phyloP scores from a whole-genome alignment of 2,888 invertebrate genomes.

The Acleris laterana region DNA sequence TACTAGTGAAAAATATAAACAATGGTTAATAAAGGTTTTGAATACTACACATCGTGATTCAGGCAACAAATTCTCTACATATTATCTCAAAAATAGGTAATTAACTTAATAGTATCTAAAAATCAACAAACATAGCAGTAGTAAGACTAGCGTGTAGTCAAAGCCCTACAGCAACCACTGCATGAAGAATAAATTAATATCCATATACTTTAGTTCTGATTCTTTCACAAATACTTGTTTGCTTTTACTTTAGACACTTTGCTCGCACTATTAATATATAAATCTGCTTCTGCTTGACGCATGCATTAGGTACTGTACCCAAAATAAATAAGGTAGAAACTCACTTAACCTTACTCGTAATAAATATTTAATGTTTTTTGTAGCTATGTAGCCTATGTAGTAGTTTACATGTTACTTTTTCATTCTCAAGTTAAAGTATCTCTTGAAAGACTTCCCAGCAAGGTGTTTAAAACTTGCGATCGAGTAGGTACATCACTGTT shows the following conservation, averaged over 20 bases:
- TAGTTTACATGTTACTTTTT: not conserved
- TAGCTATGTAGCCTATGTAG: not conserved
- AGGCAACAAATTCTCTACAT: slow-evolving; percentile 16
- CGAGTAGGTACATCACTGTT: not conserved
- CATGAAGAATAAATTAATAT: not conserved
- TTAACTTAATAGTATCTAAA: slow-evolving; percentile 9
- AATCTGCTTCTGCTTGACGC: slow-evolving; percentile 61
- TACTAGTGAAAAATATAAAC: slow-evolving; percentile 47
- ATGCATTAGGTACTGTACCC: slow-evolving; percentile 46
- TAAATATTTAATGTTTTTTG: not conserved
- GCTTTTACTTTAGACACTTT: slow-evolving; percentile 13
- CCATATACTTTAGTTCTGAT: not conserved
- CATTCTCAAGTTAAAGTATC: slow-evolving; percentile 11
- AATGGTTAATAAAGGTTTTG: slow-evolving; percentile 6
- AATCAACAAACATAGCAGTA: not conserved
- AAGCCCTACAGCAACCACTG: not conserved
- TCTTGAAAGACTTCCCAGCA: not conserved
- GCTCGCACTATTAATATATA: slow-evolving; percentile 9
- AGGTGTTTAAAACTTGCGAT: slow-evolving; percentile 8
- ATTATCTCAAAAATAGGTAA: slow-evolving; percentile 25
- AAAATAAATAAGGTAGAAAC: slow-evolving; percentile 21
- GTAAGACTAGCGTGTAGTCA: slow-evolving; percentile 12
- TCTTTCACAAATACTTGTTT: slow-evolving; percentile 8
- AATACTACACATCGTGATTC: slow-evolving; percentile 33
- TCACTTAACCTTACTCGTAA: slow-evolving; percentile 1